Evolutionary conservation across 2,888 invertebrate species (phyloP), one percentile per base, ranked within the genome.

Genomic region (Calliphora vomitoria): DNA sequence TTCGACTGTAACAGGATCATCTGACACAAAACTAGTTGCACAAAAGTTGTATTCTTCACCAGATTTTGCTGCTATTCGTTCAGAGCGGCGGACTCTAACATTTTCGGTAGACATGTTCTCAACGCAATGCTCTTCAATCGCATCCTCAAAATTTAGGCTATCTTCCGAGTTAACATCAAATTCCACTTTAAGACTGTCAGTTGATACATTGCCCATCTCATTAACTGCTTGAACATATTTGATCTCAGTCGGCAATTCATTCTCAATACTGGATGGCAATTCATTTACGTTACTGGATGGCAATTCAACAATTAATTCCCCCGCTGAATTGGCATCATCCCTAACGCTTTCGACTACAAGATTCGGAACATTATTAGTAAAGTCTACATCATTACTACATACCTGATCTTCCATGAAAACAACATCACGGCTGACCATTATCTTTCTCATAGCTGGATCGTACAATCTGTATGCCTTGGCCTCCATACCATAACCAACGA

Each of bases 361-460:
- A 66, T 58, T 72, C 13, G 11, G 38, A 76, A 38, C 20, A 13
- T 18, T 20, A 72, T 81, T 78, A 58, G 74, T 53, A 41, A 13
- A 4, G 35, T 85, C 15, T 55, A 11, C 8, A 3, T 64, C 20
- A 75, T 62, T 18, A 4, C 15, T 64, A 79, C 78, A 13, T 85
- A 79, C 68, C 58, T 82, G 47, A 66, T 66, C 66, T 44, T 89
- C 89, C 47, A 89, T 74, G 31, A 89, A 89, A 50, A 84, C 76
- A 8, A 87, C 88, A 78, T 87, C 83, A 64, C 86, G 76, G 31
- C 85, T 88, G 2, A 85, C 55, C 6, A 83, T 68, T n/a, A 89
- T 87, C 41, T 88, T 88, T n/a, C 69, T 83, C 6, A 64, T 68
- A 8, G 13, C 10, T 8, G 79, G 62, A 38, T 86, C 44, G 60